Conservation (phyloP, 1,140 invertebrate genomes). For the Cotesia typhae region DNA sequence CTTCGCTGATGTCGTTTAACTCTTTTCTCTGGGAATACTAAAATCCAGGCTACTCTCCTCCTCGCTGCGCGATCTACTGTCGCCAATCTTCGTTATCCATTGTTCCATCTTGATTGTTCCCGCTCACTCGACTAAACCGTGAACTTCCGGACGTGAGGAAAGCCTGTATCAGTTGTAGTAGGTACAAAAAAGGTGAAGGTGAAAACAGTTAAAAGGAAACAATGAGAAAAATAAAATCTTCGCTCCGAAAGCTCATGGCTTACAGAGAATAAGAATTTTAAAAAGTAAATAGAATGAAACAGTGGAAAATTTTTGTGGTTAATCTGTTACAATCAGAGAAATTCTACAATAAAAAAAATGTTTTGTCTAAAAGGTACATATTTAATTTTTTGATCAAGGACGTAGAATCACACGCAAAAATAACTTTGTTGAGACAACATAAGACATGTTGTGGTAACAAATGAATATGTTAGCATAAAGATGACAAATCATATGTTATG, state of each 20-base stretch:
- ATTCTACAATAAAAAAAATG: no score
- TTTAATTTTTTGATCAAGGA: no score
- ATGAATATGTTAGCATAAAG: no score
- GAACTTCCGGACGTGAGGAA: conserved; percentile 34
- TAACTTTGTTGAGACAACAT: no score
- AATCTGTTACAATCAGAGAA: no score
- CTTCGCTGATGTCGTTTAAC: background rate
- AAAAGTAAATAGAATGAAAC: background rate
- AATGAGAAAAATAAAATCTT: conserved; percentile 5
- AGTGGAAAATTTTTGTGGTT: no score
- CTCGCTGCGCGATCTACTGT: conserved; percentile 23
- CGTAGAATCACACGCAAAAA: no score
- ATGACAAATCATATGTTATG: no score
- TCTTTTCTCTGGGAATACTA: conserved; percentile 15
- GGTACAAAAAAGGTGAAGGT: background rate
- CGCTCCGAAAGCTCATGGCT: background rate
- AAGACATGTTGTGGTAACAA: no score
- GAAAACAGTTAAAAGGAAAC: conserved; percentile 31
- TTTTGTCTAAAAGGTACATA: no score
- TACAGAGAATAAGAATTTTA: background rate
- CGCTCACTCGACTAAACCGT: conserved; percentile 36
- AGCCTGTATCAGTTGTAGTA: background rate
- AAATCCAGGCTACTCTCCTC: background rate
- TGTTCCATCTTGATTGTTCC: conserved; percentile 37
- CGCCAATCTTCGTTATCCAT: conserved; percentile 38